Conservation (phyloP, 2,888 invertebrate species). For the Callimorpha dominula region DNA sequence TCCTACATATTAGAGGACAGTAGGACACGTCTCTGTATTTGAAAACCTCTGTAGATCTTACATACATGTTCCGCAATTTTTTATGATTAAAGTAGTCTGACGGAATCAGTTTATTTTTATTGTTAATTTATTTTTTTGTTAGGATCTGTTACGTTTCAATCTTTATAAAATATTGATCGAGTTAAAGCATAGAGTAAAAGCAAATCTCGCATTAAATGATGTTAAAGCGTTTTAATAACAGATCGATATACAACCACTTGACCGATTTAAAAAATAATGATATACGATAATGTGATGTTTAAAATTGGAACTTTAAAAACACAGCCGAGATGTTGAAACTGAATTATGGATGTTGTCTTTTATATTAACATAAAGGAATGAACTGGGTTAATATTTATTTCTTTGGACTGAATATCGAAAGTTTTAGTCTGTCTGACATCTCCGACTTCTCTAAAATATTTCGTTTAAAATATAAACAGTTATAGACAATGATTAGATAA, state of each 20-base stretch:
- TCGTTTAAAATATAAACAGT: no score
- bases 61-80: no score
- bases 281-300: conserved; percentile 20
- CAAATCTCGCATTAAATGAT: background rate
- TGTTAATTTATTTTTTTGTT: background rate
- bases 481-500: no score
- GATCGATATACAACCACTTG: conserved; percentile 12
- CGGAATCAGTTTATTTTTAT: background rate
- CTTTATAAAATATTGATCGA: background rate
- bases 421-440: no score
- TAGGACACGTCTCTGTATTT: no score
- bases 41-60: no score
- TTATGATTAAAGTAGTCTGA: no score
- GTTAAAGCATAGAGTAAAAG: background rate
- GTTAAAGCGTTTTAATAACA: conserved; percentile 9
- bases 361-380: conserved; percentile 4
- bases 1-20: background rate
- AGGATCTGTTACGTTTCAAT: background rate
- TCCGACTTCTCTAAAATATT: no score
- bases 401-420: conserved; percentile 10
- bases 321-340: conserved; percentile 11
- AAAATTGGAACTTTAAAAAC: conserved; percentile 19
- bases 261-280: conserved; percentile 23
- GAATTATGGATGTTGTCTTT: conserved; percentile 16
- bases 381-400: conserved; percentile 24